These are phyloP conservation scores for Drosophila hamatofila DNA, from an alignment of 2,888 invertebrate genomes.

Conservation along the genomic window DNA sequence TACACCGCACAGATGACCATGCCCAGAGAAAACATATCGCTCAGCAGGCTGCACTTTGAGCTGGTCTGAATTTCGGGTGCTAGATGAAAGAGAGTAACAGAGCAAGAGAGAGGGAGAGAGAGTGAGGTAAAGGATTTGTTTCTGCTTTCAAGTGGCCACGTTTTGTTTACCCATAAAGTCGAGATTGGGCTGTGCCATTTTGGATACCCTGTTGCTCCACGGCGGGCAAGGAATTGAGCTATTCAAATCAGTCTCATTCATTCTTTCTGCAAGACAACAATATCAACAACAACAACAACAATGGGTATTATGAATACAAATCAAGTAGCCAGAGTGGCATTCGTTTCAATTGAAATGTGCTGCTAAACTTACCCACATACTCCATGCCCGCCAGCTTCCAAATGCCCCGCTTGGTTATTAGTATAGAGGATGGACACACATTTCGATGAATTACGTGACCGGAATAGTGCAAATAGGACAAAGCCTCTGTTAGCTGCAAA, in stretches of 20 bases:
- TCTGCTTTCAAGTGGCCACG: conserved; percentile 3
- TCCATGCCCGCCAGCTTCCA: conserved; percentile 99
- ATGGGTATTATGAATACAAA: conserved; percentile 51
- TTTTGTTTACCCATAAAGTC: conserved; percentile 92
- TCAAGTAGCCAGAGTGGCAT: conserved; percentile 31
- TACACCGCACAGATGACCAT: conserved; percentile 97
- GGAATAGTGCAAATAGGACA: conserved; percentile 95
- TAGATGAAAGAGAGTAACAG: conserved; percentile 66
- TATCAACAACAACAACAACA: conserved; percentile 2
- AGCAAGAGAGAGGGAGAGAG: background rate
- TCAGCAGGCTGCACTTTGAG: conserved; percentile 93
- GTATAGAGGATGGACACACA: conserved; percentile 95
- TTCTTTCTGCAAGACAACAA: conserved; percentile 87
- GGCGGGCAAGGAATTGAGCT: conserved; percentile 92
- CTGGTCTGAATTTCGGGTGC: conserved; percentile 97
- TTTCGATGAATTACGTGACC: conserved; percentile 96
- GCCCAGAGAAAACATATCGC: conserved; percentile 98
- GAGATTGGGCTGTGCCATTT: conserved; percentile 97
- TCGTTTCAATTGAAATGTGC: conserved; percentile 54
- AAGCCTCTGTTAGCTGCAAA: conserved; percentile 95
- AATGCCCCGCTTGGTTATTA: conserved; percentile 95
- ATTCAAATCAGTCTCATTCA: conserved; percentile 89
- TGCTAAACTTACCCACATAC: conserved; percentile 90
- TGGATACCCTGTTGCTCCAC: conserved; percentile 96
- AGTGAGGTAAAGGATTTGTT: background rate